Conservation (phyloP, 2,888 invertebrate genomes). For the Catocala fraxini region DNA sequence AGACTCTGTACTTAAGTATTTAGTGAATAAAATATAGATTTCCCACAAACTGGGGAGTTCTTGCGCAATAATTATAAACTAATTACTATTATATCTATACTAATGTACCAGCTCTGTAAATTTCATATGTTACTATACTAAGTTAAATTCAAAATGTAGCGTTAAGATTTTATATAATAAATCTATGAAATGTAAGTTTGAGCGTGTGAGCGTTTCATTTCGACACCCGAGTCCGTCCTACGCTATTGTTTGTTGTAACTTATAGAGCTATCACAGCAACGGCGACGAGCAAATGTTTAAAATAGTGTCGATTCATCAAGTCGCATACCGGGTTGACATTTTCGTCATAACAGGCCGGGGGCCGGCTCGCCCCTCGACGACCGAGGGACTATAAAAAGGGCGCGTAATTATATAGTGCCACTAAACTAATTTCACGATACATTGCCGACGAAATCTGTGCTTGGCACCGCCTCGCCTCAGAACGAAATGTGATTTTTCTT, state of each 20-base stretch:
- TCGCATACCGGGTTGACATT: conserved; percentile 84
- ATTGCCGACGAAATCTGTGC: conserved; percentile 87
- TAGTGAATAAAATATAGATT: conserved; percentile 75
- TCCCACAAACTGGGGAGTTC: conserved; percentile 71
- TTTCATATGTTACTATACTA: conserved; percentile 86
- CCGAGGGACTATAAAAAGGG: conserved; percentile 82
- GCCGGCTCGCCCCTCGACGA: conserved; percentile 51
- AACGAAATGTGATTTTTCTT: conserved; percentile 81
- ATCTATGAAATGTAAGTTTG: conserved; percentile 86
- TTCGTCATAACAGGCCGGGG: conserved; percentile 82
- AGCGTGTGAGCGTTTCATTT: conserved; percentile 69
- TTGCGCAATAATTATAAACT: conserved; percentile 87
- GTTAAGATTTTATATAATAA: conserved; percentile 88
- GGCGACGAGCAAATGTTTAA: conserved; percentile 72
- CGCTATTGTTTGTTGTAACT: conserved; percentile 25
- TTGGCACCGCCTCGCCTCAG: conserved; percentile 82
- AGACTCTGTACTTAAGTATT: conserved; percentile 79
- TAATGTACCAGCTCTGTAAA: conserved; percentile 84
- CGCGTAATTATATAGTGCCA: conserved; percentile 87
- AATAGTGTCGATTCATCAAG: conserved; percentile 87
- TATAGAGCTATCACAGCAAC: conserved; percentile 56
- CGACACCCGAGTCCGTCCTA: conserved; percentile 6
- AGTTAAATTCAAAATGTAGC: conserved; percentile 84
- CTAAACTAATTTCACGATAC: conserved; percentile 88
- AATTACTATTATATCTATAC: conserved; percentile 81